These are phyloP conservation scores for Sebastes ruberrimus DNA, from an alignment of 2,797 vertebrate species.

Conservation along the genomic window DNA sequence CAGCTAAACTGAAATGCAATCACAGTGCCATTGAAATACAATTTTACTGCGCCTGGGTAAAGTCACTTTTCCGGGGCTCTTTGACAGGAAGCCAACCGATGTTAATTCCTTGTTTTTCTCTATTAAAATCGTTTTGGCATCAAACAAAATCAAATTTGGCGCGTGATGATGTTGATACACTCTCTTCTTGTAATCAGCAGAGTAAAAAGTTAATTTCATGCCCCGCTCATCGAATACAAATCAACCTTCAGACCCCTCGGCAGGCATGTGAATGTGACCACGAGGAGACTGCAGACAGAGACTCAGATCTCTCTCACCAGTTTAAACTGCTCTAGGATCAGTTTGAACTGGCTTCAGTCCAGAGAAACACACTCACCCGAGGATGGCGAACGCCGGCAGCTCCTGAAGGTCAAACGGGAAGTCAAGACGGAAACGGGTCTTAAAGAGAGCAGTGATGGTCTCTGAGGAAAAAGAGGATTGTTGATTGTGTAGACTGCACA, in stretches of 20 bases:
- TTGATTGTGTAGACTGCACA: slow-evolving; percentile 11
- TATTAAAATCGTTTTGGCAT: background rate
- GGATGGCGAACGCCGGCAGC: slow-evolving; percentile 94
- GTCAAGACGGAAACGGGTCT: slow-evolving; percentile 97
- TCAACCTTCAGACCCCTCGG: slow-evolving; percentile 30
- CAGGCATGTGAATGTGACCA: background rate
- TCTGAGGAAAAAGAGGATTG: slow-evolving; percentile 78
- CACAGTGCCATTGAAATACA: background rate
- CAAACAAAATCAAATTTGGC: slow-evolving; percentile 25
- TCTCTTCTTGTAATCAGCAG: slow-evolving; percentile 40
- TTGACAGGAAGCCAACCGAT: slow-evolving; percentile 1
- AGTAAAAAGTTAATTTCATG: slow-evolving; percentile 60
- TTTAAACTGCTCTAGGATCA: slow-evolving; percentile 13
- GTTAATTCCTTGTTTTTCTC: slow-evolving; percentile 17
- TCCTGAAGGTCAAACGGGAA: slow-evolving; percentile 99
- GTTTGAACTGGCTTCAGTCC: slow-evolving; percentile 7
- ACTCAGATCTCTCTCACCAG: background rate
- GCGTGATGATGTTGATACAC: slow-evolving; percentile 7
- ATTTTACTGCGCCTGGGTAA: background rate
- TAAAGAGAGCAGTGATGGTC: slow-evolving; percentile 98
- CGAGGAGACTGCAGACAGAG: background rate
- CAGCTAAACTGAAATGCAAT: background rate
- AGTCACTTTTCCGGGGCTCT: background rate
- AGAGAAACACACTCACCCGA: slow-evolving; percentile 87
- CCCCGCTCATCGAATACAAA: slow-evolving; percentile 32